A percentile compares a stretch with the other conserved stretches of the same genome.
These are phyloP conservation scores for Macrophya alboannulata DNA, from an alignment of 2,888 invertebrate species.

Conservation along the genomic window DNA sequence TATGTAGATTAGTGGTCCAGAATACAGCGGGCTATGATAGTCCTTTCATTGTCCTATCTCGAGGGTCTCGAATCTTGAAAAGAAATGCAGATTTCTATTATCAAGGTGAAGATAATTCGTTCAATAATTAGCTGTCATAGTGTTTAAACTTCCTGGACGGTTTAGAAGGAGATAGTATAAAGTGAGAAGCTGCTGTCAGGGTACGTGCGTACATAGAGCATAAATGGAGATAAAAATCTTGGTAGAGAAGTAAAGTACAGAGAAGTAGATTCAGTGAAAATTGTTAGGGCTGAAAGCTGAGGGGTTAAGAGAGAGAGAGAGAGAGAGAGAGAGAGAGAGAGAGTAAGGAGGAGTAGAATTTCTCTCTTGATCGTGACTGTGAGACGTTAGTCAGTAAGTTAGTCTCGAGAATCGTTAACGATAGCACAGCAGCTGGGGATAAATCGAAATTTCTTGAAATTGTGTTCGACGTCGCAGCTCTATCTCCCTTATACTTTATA, in stretches of 20 bases:
- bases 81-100: background rate
- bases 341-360: no score
- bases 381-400: background rate
- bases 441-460: conserved; percentile 19
- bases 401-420: background rate
- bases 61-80: background rate
- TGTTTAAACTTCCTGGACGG: background rate
- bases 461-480: background rate
- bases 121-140: background rate
- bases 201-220: background rate
- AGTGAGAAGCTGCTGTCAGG: no score
- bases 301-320: background rate
- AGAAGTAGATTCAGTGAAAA: background rate
- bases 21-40: background rate
- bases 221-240: background rate
- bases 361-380: background rate
- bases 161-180: background rate
- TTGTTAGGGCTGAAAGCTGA: background rate
- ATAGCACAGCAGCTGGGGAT: background rate
- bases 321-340: background rate
- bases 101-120: background rate
- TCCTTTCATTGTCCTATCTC: background rate
- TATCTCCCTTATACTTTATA: background rate
- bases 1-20: background rate
- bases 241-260: background rate